Percentiles rank a stretch among this genome's conserved stretches.
Evolutionary conservation across 1,140 invertebrate species (phyloP).

Genomic region (Apis florea): DNA sequence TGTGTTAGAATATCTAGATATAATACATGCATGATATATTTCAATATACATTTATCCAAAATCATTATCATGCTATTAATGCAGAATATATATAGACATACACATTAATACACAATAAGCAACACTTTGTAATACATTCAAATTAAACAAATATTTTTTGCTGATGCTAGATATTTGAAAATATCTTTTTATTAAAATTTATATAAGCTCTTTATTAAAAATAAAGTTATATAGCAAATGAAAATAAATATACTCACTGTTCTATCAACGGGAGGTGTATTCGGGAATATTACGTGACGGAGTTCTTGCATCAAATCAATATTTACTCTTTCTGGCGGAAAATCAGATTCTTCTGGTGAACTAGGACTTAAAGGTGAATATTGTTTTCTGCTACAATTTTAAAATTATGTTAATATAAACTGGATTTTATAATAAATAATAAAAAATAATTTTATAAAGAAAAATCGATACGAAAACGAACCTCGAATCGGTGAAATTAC

Average conservation of each 20-base stretch:
- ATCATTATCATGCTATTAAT: slow-evolving; percentile 9
- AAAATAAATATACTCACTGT: slow-evolving; percentile 77
- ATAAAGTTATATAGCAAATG: not conserved
- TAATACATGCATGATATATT: slow-evolving; percentile 10
- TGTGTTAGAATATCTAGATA: not conserved
- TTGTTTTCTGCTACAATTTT: slow-evolving; percentile 75
- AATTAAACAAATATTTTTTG: not conserved
- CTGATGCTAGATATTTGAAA: not conserved
- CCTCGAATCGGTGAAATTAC: slow-evolving; percentile 77
- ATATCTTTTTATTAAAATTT: not conserved
- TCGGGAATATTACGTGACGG: slow-evolving; percentile 83
- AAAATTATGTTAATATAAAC: slow-evolving; percentile 4
- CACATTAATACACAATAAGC: slow-evolving; percentile 8
- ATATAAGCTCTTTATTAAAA: not conserved
- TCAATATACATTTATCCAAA: not conserved
- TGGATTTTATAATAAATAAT: not conserved
- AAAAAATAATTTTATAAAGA: not conserved
- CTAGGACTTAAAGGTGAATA: slow-evolving; percentile 81
- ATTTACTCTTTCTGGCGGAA: slow-evolving; percentile 77
- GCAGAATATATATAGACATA: not conserved
- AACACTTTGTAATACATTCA: not conserved
- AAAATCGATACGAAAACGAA: slow-evolving; percentile 60
- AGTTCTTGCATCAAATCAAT: slow-evolving; percentile 86
- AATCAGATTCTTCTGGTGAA: slow-evolving; percentile 80
- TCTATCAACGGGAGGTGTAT: slow-evolving; percentile 80